phyloP scores from a whole-genome alignment of 1,140 invertebrate species.

The Chionoecetes opilio region DNA sequence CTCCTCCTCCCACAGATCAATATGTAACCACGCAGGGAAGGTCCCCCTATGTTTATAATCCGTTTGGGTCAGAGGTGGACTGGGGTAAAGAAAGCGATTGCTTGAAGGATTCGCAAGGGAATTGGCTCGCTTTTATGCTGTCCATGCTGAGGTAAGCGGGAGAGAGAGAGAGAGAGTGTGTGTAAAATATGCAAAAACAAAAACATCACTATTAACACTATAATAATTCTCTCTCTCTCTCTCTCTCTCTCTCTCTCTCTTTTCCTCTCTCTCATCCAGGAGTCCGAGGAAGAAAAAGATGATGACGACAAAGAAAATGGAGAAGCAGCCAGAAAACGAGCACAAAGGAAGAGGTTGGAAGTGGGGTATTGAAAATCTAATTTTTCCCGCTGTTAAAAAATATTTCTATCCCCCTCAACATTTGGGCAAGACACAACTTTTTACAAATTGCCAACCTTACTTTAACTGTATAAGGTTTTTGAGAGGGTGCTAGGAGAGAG shows the following conservation, averaged over 20 bases:
- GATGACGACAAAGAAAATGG: not conserved
- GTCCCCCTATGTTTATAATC: too few species aligned
- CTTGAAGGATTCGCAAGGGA: too few species aligned
- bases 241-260: slow-evolving; percentile 18
- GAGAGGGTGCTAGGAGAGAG: slow-evolving; percentile 92
- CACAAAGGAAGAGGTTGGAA: slow-evolving; percentile 84
- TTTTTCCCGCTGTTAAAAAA: slow-evolving; percentile 92
- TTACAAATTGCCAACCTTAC: slow-evolving; percentile 92
- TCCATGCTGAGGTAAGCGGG: too few species aligned
- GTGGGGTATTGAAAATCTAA: slow-evolving; percentile 92
- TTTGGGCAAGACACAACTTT: slow-evolving; percentile 89
- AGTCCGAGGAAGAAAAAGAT: not conserved
- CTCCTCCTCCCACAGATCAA: too few species aligned
- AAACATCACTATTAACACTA: too few species aligned
- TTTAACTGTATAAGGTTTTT: slow-evolving; percentile 97
- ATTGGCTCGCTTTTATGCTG: too few species aligned
- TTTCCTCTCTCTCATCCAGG: not conserved
- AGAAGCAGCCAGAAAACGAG: not conserved
- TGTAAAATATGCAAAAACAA: too few species aligned
- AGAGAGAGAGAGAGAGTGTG: too few species aligned
- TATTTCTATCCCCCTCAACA: slow-evolving; percentile 91
- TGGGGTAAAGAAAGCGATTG: too few species aligned
- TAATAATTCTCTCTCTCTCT: too few species aligned
- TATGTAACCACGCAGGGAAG: too few species aligned
- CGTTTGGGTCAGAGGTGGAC: too few species aligned